These are phyloP conservation scores for Tipula confusa DNA, from an alignment of 2,888 invertebrate genomes.

Conservation along the genomic window DNA sequence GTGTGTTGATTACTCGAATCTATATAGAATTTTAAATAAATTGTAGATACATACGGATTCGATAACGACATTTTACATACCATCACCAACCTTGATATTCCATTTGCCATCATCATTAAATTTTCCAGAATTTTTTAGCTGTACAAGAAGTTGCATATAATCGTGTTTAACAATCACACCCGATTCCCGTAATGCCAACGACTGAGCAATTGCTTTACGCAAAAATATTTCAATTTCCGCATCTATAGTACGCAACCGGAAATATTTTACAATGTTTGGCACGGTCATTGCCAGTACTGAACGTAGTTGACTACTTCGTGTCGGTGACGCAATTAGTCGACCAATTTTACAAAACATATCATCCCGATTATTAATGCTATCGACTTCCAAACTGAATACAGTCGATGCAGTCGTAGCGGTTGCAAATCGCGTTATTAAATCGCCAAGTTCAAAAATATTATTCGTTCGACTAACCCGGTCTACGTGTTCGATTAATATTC, in stretches of 20 bases:
- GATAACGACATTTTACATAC: neutral
- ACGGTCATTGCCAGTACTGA: neutral
- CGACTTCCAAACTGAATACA: neutral
- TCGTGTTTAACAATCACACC: neutral
- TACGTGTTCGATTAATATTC: neutral
- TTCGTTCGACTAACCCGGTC: neutral
- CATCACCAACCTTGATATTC: neutral
- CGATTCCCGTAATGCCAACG: neutral
- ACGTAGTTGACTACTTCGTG: neutral
- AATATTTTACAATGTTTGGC: neutral
- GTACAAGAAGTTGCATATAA: neutral
- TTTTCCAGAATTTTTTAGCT: neutral
- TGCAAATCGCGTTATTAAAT: neutral
- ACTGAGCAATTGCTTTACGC: neutral
- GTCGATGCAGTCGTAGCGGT: neutral
- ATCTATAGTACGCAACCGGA: neutral
- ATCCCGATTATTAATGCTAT: neutral
- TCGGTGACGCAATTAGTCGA: neutral
- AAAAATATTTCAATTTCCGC: neutral
- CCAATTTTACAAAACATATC: neutral
- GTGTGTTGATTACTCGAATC: neutral
- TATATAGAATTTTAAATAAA: neutral
- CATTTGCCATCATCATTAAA: neutral
- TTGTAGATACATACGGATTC: neutral
- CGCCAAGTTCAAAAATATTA: neutral